Percentiles rank a stretch among this genome's conserved stretches.
Conservation (phyloP, 1,140 invertebrate genomes). For the Bombus vancouverensis region DNA sequence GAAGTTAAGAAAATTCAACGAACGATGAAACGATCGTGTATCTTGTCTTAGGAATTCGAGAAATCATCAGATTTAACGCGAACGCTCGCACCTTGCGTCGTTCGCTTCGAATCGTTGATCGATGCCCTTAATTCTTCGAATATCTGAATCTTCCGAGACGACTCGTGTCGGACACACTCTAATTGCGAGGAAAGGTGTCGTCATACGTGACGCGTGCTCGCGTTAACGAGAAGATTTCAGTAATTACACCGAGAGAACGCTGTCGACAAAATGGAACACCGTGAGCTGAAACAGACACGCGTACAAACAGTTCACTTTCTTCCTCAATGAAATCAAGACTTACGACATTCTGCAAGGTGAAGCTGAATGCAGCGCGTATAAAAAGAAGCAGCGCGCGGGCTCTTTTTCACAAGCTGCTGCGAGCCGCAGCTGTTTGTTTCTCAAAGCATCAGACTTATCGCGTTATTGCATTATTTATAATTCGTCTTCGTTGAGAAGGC, state of each 20-base stretch:
- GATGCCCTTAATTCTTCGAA: not conserved
- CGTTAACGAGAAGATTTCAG: not conserved
- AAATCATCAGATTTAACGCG: too few relatives aligned
- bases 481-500: not conserved
- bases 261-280: constrained; percentile 20
- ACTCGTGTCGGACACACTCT: not conserved
- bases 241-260: not conserved
- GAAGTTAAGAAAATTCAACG: not conserved
- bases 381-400: constrained; percentile 16
- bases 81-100: too few relatives aligned
- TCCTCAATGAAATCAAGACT: constrained; percentile 52
- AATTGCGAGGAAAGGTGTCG: not conserved
- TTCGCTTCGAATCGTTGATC: too few relatives aligned
- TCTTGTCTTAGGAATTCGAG: too few relatives aligned
- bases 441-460: not conserved
- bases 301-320: constrained; percentile 44
- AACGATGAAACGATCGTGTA: too few relatives aligned
- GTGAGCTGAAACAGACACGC: not conserved
- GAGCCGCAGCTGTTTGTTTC: not conserved
- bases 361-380: constrained; percentile 12
- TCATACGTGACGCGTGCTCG: not conserved
- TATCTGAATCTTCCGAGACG: not conserved
- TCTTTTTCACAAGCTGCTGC: not conserved
- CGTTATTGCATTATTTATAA: not conserved
- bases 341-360: constrained; percentile 45